Base-by-base conservation (phyloP, 2,113 vertebrate species). In the Pao palembangensis region DNA sequence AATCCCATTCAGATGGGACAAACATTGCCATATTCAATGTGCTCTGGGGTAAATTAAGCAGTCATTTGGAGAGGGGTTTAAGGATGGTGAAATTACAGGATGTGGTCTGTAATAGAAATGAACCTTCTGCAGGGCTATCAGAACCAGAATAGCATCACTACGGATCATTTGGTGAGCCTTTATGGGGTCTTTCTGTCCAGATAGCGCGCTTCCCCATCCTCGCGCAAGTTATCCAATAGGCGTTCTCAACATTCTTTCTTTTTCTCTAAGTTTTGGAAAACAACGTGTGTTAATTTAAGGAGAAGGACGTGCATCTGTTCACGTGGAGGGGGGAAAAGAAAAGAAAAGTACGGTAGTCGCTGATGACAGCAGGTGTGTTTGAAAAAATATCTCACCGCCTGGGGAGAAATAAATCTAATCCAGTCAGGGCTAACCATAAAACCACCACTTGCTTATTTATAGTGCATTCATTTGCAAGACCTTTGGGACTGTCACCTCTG, bases 11-110 rank as follows among this genome's bases (percentile, higher is more conserved):
- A 18, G 47, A 11, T 18, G 47, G 47, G 8, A 49, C 18, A 49
- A 49, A 49, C 47, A 49, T 49, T 49, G 18, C n/a, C 18, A 49
- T 49, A 49, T 49, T 49, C 47, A 49, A n/a, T 49, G 47, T 49
- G 47, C 18, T 49, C 47, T 18, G n/a, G n/a, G 47, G 47, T 49
- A 49, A 49, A 11, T 49, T 49, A 49, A 49, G 47, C n/a, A 49
- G n/a, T 49, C n/a, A 18, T 49, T 18, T 18, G n/a, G 47, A 49
- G n/a, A 10, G 47, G n/a, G 10, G n/a, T 49, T 49, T 18, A 49
- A 49, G 8, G 8, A 18, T 49, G 47, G n/a, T 49, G 47, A 49
- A 49, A 18, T 49, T 18, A 49, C 47, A 49, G 47, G 47, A 49
- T 19, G 47, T 49, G 47, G 47, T 49, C 17, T 49, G n/a, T n/a